phyloP scores from a whole-genome alignment of 1,140 invertebrate genomes.

The Formica selysi region DNA sequence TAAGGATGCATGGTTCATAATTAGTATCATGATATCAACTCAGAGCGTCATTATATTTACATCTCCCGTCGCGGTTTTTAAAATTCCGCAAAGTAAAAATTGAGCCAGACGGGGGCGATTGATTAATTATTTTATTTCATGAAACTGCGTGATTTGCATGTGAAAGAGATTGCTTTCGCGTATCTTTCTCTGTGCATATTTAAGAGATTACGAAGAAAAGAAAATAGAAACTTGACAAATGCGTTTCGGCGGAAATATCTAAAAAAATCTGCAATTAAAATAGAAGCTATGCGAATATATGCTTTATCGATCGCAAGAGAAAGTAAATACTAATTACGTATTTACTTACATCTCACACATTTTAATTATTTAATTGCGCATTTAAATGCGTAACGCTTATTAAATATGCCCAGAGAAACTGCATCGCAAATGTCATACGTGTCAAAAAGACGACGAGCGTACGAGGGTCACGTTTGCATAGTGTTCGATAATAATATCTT shows the following conservation, averaged over 20 bases:
- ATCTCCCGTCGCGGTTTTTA: neutral
- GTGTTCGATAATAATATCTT: constrained; percentile 53
- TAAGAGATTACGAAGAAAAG: neutral
- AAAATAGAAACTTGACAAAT: neutral
- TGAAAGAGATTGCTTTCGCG: constrained; percentile 9
- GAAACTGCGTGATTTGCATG: neutral
- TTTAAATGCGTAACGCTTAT: neutral
- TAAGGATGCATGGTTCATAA: constrained; percentile 47
- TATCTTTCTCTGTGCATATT: constrained; percentile 24
- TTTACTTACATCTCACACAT: neutral
- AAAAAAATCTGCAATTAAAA: neutral
- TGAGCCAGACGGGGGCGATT: neutral
- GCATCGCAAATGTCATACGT: neutral
- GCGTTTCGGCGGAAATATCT: neutral
- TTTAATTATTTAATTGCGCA: neutral
- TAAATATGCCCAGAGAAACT: constrained; percentile 23
- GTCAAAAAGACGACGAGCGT: neutral
- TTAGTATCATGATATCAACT: constrained; percentile 46
- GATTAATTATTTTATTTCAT: constrained; percentile 31
- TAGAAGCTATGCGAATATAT: neutral
- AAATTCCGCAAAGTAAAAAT: constrained; percentile 14
- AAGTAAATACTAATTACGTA: neutral
- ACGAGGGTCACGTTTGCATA: constrained; percentile 26
- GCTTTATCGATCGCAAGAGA: neutral
- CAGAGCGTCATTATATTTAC: neutral